Percentiles rank a stretch among this genome's conserved stretches.
These are phyloP conservation scores for crab-eating macaque (Macaca fascicularis) DNA, from an alignment of 2,113 vertebrate genomes.

Conservation along the genomic window DNA sequence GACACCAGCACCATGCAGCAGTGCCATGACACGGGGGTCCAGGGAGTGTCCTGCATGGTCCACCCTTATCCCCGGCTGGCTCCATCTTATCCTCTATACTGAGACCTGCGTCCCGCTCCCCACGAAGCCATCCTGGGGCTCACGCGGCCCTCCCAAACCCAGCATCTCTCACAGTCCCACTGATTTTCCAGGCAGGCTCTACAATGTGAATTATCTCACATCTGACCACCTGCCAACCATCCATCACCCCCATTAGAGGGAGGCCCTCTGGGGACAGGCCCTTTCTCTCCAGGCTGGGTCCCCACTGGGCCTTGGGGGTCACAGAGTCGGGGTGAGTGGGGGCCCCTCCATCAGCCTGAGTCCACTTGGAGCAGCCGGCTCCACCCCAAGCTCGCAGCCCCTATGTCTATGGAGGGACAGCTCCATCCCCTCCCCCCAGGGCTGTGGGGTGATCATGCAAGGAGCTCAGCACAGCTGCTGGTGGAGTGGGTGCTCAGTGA, in stretches of 20 bases:
- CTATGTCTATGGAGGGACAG: no score
- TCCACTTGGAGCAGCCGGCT: not conserved
- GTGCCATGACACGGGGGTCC: accelerated
- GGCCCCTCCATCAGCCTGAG: not conserved
- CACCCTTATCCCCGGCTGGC: accelerated
- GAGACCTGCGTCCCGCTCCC: accelerated
- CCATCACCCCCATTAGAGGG: not conserved
- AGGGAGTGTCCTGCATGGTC: accelerated
- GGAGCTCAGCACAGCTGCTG: no score
- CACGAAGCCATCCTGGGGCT: not conserved
- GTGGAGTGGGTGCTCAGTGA: not conserved
- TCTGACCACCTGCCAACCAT: accelerated
- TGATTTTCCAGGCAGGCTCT: not conserved
- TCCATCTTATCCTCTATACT: accelerated
- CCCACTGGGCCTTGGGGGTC: accelerated
- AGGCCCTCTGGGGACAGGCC: not conserved
- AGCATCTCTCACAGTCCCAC: accelerated
- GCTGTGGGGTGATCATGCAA: not conserved
- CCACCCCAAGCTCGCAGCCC: accelerated
- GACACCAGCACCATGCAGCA: not conserved
- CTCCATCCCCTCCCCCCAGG: not conserved
- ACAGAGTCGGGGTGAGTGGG: accelerated
- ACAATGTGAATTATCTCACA: accelerated
- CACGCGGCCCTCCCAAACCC: accelerated
- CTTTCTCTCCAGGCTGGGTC: not conserved